Percentiles rank a stretch among this genome's conserved stretches.
These are phyloP conservation scores for Drosophila bunnanda DNA, from an alignment of 2,888 invertebrate genomes.

Conservation along the genomic window DNA sequence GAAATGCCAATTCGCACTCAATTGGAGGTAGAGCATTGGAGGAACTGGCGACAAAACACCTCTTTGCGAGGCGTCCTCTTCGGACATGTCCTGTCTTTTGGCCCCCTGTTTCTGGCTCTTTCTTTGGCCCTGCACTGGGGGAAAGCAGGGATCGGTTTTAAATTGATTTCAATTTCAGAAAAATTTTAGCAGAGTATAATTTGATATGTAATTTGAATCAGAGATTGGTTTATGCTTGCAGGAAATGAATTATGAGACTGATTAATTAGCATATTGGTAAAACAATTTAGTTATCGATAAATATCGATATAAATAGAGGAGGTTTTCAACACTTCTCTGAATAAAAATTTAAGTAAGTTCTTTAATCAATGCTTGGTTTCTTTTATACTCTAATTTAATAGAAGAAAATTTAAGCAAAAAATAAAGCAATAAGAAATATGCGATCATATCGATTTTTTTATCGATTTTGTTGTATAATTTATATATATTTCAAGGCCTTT, in stretches of 20 bases:
- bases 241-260: no score
- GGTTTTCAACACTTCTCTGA: neutral
- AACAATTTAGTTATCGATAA: neutral
- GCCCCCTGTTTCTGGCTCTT: neutral
- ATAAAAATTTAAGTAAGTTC: neutral
- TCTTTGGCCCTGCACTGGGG: neutral
- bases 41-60: constrained; percentile 70
- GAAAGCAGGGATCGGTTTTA: neutral
- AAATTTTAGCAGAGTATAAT: neutral
- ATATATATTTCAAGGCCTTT: neutral
- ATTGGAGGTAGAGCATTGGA: constrained; percentile 27
- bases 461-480: neutral
- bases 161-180: neutral
- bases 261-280: no score
- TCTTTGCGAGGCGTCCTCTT: constrained; percentile 37
- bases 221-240: no score
- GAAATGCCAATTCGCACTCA: constrained; percentile 78
- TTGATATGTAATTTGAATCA: neutral
- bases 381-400: no score
- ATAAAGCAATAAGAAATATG: neutral
- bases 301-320: neutral
- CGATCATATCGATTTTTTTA: neutral
- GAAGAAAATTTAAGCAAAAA: no score
- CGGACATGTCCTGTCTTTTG: neutral
- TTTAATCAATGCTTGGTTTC: no score